phyloP scores from a whole-genome alignment of 2,113 vertebrate genomes.

The Edolisoma coerulescens region DNA sequence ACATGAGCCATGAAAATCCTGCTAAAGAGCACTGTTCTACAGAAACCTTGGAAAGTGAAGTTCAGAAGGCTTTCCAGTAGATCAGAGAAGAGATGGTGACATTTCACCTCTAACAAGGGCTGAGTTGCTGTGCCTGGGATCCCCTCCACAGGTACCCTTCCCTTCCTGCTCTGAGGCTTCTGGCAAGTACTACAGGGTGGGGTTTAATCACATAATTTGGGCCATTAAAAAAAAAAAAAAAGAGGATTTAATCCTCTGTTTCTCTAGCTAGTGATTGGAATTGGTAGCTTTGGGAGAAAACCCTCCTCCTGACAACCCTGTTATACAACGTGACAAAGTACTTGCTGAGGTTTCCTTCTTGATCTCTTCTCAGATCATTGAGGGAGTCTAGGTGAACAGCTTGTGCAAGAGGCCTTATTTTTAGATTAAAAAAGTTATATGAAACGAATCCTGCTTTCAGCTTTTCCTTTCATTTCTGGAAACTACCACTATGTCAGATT shows the following conservation, averaged over 20 bases:
- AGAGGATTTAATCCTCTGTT: neutral
- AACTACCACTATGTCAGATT: neutral
- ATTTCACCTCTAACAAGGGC: neutral
- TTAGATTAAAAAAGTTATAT: slow-evolving; percentile 16
- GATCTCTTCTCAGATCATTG: neutral
- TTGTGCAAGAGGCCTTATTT: neutral
- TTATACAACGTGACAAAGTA: neutral
- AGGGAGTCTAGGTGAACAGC: neutral
- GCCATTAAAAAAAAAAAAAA: neutral
- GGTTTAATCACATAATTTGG: neutral
- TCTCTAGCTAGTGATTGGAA: neutral
- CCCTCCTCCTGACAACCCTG: neutral
- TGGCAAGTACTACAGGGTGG: neutral
- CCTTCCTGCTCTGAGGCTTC: neutral
- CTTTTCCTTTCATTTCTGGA: slow-evolving; percentile 24
- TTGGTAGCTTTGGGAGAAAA: neutral
- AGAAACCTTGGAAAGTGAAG: neutral
- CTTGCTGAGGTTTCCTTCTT: neutral
- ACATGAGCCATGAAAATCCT: neutral
- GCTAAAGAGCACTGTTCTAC: neutral
- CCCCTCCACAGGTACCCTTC: rapidly evolving
- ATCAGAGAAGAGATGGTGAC: neutral
- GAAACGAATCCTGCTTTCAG: neutral
- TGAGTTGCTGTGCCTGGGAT: neutral
- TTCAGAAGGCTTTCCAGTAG: neutral